Base-by-base conservation (phyloP, 2,888 invertebrate species). In the Drosophila barbarae region DNA sequence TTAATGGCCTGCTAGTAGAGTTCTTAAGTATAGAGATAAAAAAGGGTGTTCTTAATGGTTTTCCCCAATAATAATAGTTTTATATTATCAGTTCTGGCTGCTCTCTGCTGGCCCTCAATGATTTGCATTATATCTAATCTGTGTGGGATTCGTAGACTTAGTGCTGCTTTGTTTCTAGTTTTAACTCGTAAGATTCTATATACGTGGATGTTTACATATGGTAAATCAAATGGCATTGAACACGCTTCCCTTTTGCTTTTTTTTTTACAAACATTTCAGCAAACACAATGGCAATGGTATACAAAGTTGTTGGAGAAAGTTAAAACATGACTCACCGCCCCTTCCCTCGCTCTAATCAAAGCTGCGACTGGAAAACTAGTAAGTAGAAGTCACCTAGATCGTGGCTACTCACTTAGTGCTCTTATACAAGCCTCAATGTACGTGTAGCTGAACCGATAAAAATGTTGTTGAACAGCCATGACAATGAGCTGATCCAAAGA, bases 401-500 rank as follows among this genome's bases (percentile, higher is more conserved):
- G 59, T 59, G 61, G 38, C 23, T 13, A 32, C 18, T 26, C 32
- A 46, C 28, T 60, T 46, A 46, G n/a, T 39, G 35, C 26, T 47
- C 30, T 32, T 59, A 30, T 32, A 44, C 44, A 59, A 59, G 36
- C 23, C 3, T 7, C 18, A 18, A 1, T 39, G 32, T 46, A 44
- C 12, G 23, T 23, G 44, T 18, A 44, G 44, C 13, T 8, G 3
- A 38, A 32, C 34, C 34, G 32, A 46, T 36, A 36, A 32, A 26
- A 28, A 26, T 18, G 6, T 9, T 38, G 26, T 12, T 13, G 23
- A 61, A 34, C 32, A 30, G 9, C 8, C 23, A 12, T 23, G n/a
- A 12, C 53, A 30, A 12, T 34, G 42, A 66, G 52, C 52, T 63
- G 61, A 51, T 65, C 23, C 36, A 18, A 12, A 66, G n/a, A 42